Evolutionary conservation across 2,888 invertebrate species (phyloP), one percentile per base, ranked within the genome.

Genomic region (Ochlodes sylvanus): DNA sequence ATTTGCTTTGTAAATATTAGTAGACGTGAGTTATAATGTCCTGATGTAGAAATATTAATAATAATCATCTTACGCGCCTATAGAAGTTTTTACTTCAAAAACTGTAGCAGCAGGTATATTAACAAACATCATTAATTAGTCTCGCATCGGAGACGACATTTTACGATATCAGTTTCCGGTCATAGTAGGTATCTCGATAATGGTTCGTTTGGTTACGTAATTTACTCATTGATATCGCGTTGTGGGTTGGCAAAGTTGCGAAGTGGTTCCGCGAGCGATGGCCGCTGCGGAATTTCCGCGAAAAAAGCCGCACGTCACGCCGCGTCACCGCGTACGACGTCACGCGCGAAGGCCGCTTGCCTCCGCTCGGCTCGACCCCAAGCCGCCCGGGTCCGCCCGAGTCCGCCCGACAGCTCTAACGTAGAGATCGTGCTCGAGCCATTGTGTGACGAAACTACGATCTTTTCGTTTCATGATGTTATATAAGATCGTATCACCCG

Each of bases 241-340:
- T 41, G 68, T 57, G 52, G 41, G 66, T 17, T 38, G 38, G 27
- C 32, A 58, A 62, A 76, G 32, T 14, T n/a, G 57, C 64, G 57
- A 32, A 63, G 44, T 64, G 64, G 73, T 77, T 76, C 75, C 73
- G 85, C 84, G 86, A 84, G 84, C 88, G 83, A 79, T 82, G 88
- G 75, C 86, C 87, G 83, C 87, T 68, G 73, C 81, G 89, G 90
- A 91, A 89, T 88, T 92, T 91, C 90, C 90, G 92, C 91, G 90
- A 92, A 92, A 92, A 90, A 87, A 83, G 71, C 69, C 75, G 79
- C 83, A 89, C 92, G 91, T 90, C 91, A 91, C 84, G 77, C 72
- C 79, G 82, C 87, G 88, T 81, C 77, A 77, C 75, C 73, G 74
- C 73, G 74, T 78, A 77, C 77, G 72, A 85, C 90, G 89, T 89